Evolutionary conservation across 2,797 vertebrate species (phyloP).

Genomic region (Benthosema pterotum): DNA sequence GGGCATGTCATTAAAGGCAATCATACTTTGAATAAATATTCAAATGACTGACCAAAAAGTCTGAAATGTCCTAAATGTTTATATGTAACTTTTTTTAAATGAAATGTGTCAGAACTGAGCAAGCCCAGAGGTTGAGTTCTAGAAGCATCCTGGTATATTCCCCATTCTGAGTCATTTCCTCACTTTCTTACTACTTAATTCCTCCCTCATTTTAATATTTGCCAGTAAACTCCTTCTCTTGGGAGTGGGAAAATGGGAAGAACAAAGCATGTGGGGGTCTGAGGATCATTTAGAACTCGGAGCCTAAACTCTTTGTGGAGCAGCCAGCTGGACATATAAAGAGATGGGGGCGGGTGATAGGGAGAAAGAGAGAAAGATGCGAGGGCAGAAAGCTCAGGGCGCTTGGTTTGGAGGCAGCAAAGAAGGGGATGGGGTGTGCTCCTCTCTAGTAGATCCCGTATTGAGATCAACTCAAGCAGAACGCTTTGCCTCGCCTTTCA

Average conservation of each 20-base stretch:
- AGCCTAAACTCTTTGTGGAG: conserved; percentile 81
- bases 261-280: conserved; percentile 85
- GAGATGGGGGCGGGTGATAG: conserved; percentile 70
- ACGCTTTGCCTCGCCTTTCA: conserved; percentile 76
- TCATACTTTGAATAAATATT: no score
- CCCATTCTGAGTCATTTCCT: conserved; percentile 25
- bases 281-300: conserved; percentile 77
- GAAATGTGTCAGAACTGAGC: conserved; percentile 6
- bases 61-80: no score
- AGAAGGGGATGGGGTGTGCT: conserved; percentile 52
- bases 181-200: conserved; percentile 25
- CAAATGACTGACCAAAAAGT: no score
- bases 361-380: conserved; percentile 60
- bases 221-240: conserved; percentile 67
- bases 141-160: conserved; percentile 35
- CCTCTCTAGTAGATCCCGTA: conserved; percentile 63
- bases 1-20: no score
- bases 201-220: conserved; percentile 70
- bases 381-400: conserved; percentile 69
- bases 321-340: conserved; percentile 89
- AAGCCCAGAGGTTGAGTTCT: conserved; percentile 20
- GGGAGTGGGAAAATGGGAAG: conserved; percentile 89
- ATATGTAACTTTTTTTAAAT: no score
- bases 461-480: conserved; percentile 86
- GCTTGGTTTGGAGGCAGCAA: conserved; percentile 55